Conservation (phyloP, 2,888 invertebrate species). For the Rhorus exstirpatorius region DNA sequence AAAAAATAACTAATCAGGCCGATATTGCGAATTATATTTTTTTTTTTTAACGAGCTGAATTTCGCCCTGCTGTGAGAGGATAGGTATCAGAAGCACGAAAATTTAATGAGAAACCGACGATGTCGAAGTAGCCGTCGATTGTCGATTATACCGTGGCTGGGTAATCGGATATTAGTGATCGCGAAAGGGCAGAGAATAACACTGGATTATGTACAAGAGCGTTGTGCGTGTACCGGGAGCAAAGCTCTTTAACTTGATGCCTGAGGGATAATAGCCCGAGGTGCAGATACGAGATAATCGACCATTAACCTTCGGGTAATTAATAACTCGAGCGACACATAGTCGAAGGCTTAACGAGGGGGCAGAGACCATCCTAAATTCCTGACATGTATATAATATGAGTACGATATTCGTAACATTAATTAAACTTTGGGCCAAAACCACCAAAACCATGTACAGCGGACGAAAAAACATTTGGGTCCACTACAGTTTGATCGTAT, state of each 20-base stretch:
- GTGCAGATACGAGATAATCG: conserved; percentile 74
- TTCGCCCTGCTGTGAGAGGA: not conserved
- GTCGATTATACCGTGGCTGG: not conserved
- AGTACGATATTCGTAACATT: not conserved
- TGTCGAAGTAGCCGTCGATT: conserved; percentile 13
- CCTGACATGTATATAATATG: not conserved
- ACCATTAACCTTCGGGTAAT: conserved; percentile 73
- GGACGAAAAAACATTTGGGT: too few species aligned
- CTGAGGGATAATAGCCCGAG: conserved; percentile 63
- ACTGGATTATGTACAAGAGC: not conserved
- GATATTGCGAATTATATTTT: too few species aligned
- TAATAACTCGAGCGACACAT: conserved; percentile 71
- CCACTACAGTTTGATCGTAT: too few species aligned
- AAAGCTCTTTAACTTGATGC: conserved; percentile 42
- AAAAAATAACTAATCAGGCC: too few species aligned
- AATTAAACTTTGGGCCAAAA: not conserved
- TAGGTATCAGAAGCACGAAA: conserved; percentile 9
- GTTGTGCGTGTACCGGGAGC: conserved; percentile 17
- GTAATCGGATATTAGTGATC: conserved; percentile 57
- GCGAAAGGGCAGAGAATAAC: not conserved
- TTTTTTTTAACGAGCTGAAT: too few species aligned
- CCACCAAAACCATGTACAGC: too few species aligned
- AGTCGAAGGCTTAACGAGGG: not conserved
- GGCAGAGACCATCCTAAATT: not conserved
- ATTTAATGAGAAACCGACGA: conserved; percentile 29